Evolutionary conservation across 2,797 vertebrate genomes (phyloP), one percentile per base, ranked within the genome.

Genomic region (Galago senegalensis): DNA sequence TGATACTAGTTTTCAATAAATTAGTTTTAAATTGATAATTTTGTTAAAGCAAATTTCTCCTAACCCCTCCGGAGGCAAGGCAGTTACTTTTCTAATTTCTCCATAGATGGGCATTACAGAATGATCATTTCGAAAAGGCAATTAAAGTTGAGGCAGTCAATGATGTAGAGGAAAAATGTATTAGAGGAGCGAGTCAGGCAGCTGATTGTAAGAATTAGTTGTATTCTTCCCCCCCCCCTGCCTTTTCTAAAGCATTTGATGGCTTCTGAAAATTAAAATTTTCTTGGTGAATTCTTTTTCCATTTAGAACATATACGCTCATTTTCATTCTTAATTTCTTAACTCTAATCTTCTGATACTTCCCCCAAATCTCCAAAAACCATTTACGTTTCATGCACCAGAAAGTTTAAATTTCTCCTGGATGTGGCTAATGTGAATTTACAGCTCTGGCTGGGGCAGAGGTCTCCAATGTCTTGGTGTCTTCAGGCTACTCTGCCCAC

Each of bases 291-390:
- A 67, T 69, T 37, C 11, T 49, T 94, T 73, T 72, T 63, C 20
- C 14, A 67, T 65, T 37, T 12, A 65, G 31, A 61, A 84, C 86
- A 61, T 40, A 23, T 58, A 21, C n/a, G 8, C 43, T 80, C 6
- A 37, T 87, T 75, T 81, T 87, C 8, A 87, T 61, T 92, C 34
- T 21, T 88, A 60, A 49, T 58, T 75, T 93, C 80, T 87, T 37
- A 80, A 20, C 58, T 80, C 25, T 61, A 58, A 3, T 60, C 40
- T 72, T 77, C 27, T 58, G 20, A 27, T 70, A 34, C 53, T 43
- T 37, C 16, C 8, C 1, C 4, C 6, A 67, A 73, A 83, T 0
- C 53, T 63, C 21, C 17, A 80, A 69, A 43, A 76, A 29, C 49
- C 11, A 25, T 89, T 43, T 70, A 53, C 3, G 1, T 60, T 94